Conservation (phyloP, 2,113 vertebrate genomes). For the Perca fluviatilis region DNA sequence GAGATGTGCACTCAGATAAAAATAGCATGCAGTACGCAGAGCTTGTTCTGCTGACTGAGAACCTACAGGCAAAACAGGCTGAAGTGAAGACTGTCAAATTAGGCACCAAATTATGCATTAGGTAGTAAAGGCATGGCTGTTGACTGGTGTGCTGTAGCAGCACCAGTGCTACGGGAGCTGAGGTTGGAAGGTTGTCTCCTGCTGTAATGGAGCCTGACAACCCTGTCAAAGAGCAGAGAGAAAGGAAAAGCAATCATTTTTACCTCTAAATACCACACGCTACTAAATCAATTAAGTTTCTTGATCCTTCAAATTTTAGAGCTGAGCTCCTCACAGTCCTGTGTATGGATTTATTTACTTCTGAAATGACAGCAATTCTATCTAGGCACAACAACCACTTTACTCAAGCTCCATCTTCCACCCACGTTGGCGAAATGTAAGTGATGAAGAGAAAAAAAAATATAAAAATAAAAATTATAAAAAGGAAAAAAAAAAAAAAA, state of each 20-base stretch:
- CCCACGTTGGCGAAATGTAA: neutral
- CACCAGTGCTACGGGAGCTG: constrained; percentile 39
- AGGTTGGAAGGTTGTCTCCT: constrained; percentile 53
- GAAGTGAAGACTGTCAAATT: constrained; percentile 76
- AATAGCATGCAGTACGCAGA: constrained; percentile 60
- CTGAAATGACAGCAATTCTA: neutral
- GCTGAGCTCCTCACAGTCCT: neutral
- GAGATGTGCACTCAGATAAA: constrained; percentile 64
- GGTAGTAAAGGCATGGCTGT: constrained; percentile 60
- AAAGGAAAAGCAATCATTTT: constrained; percentile 24
- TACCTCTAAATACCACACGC: constrained; percentile 2
- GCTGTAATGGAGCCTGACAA: constrained; percentile 60
- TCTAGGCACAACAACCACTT: neutral
- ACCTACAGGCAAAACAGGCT: constrained; percentile 55
- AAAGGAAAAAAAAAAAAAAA: too few species aligned
- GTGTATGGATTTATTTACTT: neutral
- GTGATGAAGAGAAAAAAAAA: neutral
- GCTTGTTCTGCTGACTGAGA: constrained; percentile 69
- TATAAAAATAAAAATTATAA: too few species aligned
- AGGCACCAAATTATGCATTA: constrained; percentile 75
- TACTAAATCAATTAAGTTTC: constrained; percentile 15
- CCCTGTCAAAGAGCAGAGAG: constrained; percentile 35
- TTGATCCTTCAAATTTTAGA: neutral
- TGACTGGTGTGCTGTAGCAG: constrained; percentile 58
- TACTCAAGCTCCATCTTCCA: neutral